These are phyloP conservation scores for Caenorhabditis sp. DNA, from an alignment of 2,888 invertebrate genomes.

Conservation along the genomic window DNA sequence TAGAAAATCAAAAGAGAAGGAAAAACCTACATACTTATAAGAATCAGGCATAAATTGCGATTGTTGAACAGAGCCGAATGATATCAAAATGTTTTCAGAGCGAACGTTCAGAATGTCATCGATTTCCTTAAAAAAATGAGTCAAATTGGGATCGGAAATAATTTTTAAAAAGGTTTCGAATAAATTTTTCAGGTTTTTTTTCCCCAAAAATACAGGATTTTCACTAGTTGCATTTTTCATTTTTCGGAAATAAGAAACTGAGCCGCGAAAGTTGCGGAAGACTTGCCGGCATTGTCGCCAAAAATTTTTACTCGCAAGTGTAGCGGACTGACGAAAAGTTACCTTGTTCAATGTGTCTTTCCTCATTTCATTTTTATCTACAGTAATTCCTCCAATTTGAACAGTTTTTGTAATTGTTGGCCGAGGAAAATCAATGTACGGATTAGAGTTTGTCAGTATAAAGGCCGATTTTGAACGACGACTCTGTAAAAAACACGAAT, in stretches of 20 bases:
- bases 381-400: slow-evolving; percentile 31
- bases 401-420: slow-evolving; percentile 26
- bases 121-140: no score
- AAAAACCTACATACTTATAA: slow-evolving; percentile 10
- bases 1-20: background rate
- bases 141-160: no score
- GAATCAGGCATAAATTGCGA: slow-evolving; percentile 25
- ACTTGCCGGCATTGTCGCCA: no score
- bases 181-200: no score
- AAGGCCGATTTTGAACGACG: slow-evolving; percentile 2
- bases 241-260: no score
- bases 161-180: no score
- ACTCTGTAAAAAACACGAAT: no score
- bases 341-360: slow-evolving; percentile 7
- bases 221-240: no score
- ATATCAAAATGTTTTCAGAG: slow-evolving; percentile 19
- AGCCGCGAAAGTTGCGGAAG: no score
- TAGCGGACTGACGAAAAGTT: no score
- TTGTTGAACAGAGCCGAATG: slow-evolving; percentile 26
- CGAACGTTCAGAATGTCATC: slow-evolving; percentile 9
- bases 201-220: no score
- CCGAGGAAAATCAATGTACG: slow-evolving; percentile 30
- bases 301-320: no score
- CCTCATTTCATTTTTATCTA: slow-evolving; percentile 9
- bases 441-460: slow-evolving; percentile 32